Evolutionary conservation across 2,888 invertebrate genomes (phyloP).

Genomic region (Leptarthrus brevirostris): DNA sequence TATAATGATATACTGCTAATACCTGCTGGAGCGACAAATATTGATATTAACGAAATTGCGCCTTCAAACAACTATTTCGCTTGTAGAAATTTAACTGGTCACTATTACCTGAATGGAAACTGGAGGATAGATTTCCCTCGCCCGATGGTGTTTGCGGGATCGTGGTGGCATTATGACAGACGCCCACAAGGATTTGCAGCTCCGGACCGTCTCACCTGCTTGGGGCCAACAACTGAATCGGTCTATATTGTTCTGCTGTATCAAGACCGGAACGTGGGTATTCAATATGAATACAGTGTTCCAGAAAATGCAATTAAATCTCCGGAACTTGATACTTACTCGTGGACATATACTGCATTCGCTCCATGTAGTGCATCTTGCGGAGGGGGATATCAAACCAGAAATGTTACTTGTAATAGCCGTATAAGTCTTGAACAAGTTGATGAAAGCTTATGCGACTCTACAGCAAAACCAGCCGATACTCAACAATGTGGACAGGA

Average conservation of each 20-base stretch:
- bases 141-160: constrained; percentile 81
- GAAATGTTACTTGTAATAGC: constrained; percentile 84
- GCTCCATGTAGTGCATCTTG: constrained; percentile 86
- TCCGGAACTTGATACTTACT: constrained; percentile 78
- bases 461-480: constrained; percentile 76
- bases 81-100: constrained; percentile 81
- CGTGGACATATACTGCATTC: constrained; percentile 80
- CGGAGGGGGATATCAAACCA: constrained; percentile 87
- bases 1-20: constrained; percentile 93
- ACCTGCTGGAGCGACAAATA: constrained; percentile 93
- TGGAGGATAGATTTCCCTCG: constrained; percentile 94
- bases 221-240: constrained; percentile 92
- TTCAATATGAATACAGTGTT: constrained; percentile 90
- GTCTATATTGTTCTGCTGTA: constrained; percentile 85
- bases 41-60: constrained; percentile 80
- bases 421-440: constrained; percentile 78
- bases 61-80: constrained; percentile 93
- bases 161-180: constrained; percentile 89
- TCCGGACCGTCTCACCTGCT: constrained; percentile 84
- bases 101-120: constrained; percentile 93
- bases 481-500: constrained; percentile 79
- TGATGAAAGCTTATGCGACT: constrained; percentile 83
- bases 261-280: constrained; percentile 85
- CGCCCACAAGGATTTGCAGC: constrained; percentile 83
- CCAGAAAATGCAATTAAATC: constrained; percentile 77